Percentiles rank a stretch among this genome's conserved stretches.
Evolutionary conservation across 2,797 vertebrate species (phyloP).

Genomic region (Anguilla obscura): DNA sequence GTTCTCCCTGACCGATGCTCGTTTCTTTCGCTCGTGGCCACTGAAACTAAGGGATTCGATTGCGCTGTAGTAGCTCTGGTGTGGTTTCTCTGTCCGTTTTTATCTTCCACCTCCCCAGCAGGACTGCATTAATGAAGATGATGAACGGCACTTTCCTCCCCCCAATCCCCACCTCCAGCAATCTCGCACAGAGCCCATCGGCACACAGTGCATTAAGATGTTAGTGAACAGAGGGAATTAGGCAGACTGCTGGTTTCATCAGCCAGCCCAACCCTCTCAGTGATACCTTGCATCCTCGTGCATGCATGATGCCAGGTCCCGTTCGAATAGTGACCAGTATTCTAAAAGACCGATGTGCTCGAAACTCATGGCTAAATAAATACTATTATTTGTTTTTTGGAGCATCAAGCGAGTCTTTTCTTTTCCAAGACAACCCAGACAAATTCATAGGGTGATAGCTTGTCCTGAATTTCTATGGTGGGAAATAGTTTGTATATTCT

Average conservation of each 20-base stretch:
- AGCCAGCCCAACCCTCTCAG: background rate
- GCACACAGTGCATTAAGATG: background rate
- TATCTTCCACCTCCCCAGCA: background rate
- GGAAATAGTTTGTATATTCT: background rate
- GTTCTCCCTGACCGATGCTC: background rate
- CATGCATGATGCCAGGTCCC: background rate
- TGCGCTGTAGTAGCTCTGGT: background rate
- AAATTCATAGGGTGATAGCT: background rate
- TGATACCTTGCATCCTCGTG: background rate
- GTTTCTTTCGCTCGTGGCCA: background rate
- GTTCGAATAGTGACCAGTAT: too few species aligned
- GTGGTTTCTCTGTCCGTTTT: background rate
- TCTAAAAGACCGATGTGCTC: too few species aligned
- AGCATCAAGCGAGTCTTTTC: too few species aligned
- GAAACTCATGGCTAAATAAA: too few species aligned
- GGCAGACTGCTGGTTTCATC: background rate
- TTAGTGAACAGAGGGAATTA: constrained; percentile 14
- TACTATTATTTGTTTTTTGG: too few species aligned
- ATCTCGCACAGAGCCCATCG: background rate
- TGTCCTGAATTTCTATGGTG: background rate
- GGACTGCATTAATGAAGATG: constrained; percentile 11
- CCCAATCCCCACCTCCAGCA: background rate
- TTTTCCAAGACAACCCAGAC: background rate
- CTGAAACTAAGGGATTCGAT: background rate
- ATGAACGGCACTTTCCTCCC: constrained; percentile 5